Evolutionary conservation across 2,797 vertebrate genomes (phyloP).

Genomic region (Antennarius maculatus): DNA sequence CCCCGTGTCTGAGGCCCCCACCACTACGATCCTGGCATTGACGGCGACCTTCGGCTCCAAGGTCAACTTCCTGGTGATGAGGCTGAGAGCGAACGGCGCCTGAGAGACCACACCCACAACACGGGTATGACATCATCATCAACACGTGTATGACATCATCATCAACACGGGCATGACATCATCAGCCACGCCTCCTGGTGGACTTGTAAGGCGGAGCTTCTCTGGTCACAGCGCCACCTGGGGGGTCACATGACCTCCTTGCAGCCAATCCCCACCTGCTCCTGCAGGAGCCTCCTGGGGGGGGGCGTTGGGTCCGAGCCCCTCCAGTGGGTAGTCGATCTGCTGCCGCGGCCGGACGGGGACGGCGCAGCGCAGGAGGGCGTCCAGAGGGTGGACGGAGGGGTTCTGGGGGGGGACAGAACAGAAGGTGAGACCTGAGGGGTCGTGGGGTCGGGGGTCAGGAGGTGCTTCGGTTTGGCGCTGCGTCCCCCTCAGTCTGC

Average conservation of each 20-base stretch:
- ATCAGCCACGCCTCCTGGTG: too few relatives aligned
- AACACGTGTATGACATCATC: too few relatives aligned
- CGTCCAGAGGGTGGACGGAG: constrained; percentile 85
- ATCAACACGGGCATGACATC: too few relatives aligned
- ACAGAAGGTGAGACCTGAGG: constrained; percentile 26
- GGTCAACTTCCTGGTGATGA: constrained; percentile 89
- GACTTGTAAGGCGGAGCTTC: too few relatives aligned
- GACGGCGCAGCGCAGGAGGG: constrained; percentile 87
- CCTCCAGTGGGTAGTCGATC: constrained; percentile 93
- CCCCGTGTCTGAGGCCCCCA: constrained; percentile 91
- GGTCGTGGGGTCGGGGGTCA: constrained; percentile 57
- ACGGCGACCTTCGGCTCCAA: constrained; percentile 87
- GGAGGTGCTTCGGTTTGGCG: constrained; percentile 16
- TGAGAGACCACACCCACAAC: constrained; percentile 54
- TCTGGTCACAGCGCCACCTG: constrained; percentile 31
- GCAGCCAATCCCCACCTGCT: constrained; percentile 89
- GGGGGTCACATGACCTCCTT: constrained; percentile 34
- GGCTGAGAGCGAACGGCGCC: constrained; percentile 86
- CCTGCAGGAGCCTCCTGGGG: constrained; percentile 85
- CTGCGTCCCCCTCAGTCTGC: constrained; percentile 35
- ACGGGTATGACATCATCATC: too few relatives aligned
- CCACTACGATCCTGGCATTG: constrained; percentile 90
- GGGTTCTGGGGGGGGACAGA: constrained; percentile 82
- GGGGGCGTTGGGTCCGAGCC: constrained; percentile 90
- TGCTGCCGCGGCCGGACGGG: constrained; percentile 92